These are phyloP conservation scores for Microctonus hyperodae DNA, from an alignment of 2,888 invertebrate species.

Conservation along the genomic window DNA sequence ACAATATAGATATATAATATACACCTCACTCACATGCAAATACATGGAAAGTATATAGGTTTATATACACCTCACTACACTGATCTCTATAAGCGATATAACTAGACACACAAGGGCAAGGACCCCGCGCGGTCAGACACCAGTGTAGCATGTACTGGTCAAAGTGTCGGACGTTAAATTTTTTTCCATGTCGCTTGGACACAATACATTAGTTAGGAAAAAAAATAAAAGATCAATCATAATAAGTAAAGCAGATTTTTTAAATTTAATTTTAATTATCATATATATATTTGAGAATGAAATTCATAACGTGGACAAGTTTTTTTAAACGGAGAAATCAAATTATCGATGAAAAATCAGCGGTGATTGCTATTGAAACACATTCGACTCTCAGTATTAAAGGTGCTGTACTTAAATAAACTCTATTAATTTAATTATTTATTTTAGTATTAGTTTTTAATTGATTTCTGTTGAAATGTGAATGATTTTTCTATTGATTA, in stretches of 20 bases:
- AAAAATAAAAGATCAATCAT: too few relatives aligned
- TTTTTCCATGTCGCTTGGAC: not conserved
- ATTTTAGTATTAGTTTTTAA: not conserved
- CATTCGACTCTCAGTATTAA: conserved; percentile 20
- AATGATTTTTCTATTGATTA: not conserved
- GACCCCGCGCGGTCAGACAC: conserved; percentile 48
- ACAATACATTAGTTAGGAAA: too few relatives aligned
- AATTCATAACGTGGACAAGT: conserved; percentile 51
- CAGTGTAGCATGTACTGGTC: conserved; percentile 43
- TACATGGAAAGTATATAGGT: not conserved
- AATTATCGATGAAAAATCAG: conserved; percentile 45
- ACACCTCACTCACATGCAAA: conserved; percentile 6
- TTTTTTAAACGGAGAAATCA: conserved; percentile 54
- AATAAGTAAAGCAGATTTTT: too few relatives aligned
- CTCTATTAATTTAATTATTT: not conserved
- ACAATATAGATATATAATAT: conserved; percentile 35
- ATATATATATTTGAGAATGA: conserved; percentile 43
- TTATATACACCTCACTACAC: not conserved
- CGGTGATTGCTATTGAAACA: conserved; percentile 33
- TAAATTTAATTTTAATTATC: not conserved
- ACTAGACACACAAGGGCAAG: conserved; percentile 57
- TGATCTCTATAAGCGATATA: conserved; percentile 44
- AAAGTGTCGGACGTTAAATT: not conserved
- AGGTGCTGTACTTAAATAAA: not conserved
- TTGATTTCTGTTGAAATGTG: not conserved